phyloP scores from a whole-genome alignment of 2,888 invertebrate species.

The Dolichomitus sp. region DNA sequence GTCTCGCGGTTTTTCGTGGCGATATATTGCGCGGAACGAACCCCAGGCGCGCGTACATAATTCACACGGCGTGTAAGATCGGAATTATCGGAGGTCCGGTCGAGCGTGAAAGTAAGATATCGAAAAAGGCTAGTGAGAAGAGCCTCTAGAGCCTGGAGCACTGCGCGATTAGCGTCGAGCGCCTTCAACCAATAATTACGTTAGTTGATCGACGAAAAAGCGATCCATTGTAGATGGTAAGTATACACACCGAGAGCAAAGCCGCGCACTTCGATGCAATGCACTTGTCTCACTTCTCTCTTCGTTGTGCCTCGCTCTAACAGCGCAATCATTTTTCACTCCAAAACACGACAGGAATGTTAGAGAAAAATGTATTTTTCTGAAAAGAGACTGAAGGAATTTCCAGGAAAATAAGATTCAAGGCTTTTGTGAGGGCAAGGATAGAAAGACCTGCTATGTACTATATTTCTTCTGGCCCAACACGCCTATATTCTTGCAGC shows the following conservation, averaged over 20 bases:
- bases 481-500: slow-evolving; percentile 33
- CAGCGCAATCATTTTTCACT: slow-evolving; percentile 31
- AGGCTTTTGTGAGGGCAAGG: slow-evolving; percentile 7
- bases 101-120: slow-evolving; percentile 66
- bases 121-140: slow-evolving; percentile 25
- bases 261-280: slow-evolving; percentile 1
- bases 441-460: slow-evolving; percentile 22
- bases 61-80: slow-evolving; percentile 72
- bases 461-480: slow-evolving; percentile 44
- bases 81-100: slow-evolving; percentile 55
- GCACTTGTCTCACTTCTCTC: slow-evolving; percentile 32
- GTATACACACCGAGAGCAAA: slow-evolving; percentile 25
- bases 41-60: slow-evolving; percentile 64
- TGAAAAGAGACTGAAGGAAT: not conserved
- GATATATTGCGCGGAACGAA: not conserved
- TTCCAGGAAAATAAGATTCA: slow-evolving; percentile 33
- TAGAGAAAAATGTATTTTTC: slow-evolving; percentile 20
- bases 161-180: slow-evolving; percentile 40
- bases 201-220: slow-evolving; percentile 62
- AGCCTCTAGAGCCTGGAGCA: slow-evolving; percentile 19
- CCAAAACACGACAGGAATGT: slow-evolving; percentile 33
- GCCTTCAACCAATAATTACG: slow-evolving; percentile 62
- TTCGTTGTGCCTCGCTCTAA: not conserved
- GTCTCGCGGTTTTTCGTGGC: slow-evolving; percentile 11
- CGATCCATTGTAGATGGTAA: slow-evolving; percentile 53